Percentiles rank a stretch among this genome's conserved stretches.
Conservation (phyloP, 2,888 invertebrate species). For the Seladonia tumulorum region DNA sequence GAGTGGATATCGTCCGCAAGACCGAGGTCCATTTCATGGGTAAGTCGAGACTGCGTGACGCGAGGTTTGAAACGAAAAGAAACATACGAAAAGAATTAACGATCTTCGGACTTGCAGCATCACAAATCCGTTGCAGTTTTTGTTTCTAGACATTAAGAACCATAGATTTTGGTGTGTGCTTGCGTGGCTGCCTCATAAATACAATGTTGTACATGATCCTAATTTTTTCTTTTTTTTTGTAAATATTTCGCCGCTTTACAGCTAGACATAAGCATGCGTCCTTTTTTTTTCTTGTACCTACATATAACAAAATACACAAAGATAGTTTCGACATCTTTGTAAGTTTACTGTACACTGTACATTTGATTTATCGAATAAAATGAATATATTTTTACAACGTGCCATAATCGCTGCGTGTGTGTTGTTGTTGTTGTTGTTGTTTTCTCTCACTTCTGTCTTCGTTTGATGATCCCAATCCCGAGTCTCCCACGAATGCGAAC, state of each 20-base stretch:
- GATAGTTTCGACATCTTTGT: constrained; percentile 23
- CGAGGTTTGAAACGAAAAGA: constrained; percentile 69
- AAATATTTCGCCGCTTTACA: constrained; percentile 55
- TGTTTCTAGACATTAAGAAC: constrained; percentile 40
- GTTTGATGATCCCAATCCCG: constrained; percentile 39
- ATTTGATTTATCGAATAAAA: constrained; percentile 65
- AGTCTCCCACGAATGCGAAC: constrained; percentile 58
- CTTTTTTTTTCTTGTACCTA: constrained; percentile 36
- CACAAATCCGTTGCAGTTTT: constrained; percentile 40
- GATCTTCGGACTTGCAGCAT: constrained; percentile 37
- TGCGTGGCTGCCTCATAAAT: constrained; percentile 70
- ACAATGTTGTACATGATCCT: constrained; percentile 46
- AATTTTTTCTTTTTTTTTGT: constrained; percentile 47
- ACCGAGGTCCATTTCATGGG: constrained; percentile 84
- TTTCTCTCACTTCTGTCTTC: constrained; percentile 15
- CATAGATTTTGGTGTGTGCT: constrained; percentile 62
- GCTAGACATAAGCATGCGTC: constrained; percentile 68
- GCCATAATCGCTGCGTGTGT: constrained; percentile 54
- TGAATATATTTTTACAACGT: constrained; percentile 36
- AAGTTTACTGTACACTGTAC: constrained; percentile 59
- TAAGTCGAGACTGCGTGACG: constrained; percentile 82
- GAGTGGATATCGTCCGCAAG: constrained; percentile 83
- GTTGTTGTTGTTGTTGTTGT: background rate
- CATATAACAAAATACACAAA: constrained; percentile 37
- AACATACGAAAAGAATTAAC: constrained; percentile 4